These are phyloP conservation scores for Dryomyza anilis DNA, from an alignment of 2,888 invertebrate species.

Conservation along the genomic window DNA sequence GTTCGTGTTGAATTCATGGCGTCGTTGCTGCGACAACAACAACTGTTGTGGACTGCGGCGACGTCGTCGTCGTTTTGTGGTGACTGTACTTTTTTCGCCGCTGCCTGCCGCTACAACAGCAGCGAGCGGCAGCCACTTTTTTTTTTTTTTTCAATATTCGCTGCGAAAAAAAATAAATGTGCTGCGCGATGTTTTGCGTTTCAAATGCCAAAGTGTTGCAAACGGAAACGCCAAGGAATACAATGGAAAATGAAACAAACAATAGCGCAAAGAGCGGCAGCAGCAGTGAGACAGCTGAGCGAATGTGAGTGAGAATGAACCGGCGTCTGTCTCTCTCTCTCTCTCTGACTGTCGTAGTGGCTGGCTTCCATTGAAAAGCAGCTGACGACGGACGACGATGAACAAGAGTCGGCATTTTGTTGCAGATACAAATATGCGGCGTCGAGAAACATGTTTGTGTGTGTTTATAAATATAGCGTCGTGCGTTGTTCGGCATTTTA, in stretches of 20 bases:
- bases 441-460: constrained; percentile 7
- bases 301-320: not conserved
- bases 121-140: no score
- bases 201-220: constrained; percentile 16
- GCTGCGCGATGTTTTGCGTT: constrained; percentile 45
- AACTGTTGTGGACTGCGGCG: constrained; percentile 31
- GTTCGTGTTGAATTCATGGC: constrained; percentile 11
- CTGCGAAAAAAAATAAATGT: constrained; percentile 19
- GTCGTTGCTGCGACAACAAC: constrained; percentile 1
- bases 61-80: constrained; percentile 52
- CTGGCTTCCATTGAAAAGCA: constrained; percentile 10
- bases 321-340: not conserved
- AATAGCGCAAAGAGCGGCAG: not conserved
- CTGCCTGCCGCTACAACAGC: no score
- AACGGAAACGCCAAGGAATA: constrained; percentile 18
- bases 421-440: no score
- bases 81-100: constrained; percentile 58
- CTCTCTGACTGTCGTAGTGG: no score
- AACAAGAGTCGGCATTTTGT: not conserved
- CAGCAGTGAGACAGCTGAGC: not conserved
- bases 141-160: constrained; percentile 54
- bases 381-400: constrained; percentile 1
- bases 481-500: no score
- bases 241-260: constrained; percentile 7
- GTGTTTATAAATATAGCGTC: constrained; percentile 40